phyloP scores from a whole-genome alignment of 2,888 invertebrate genomes.

The Gonocerus acuteangulatus region DNA sequence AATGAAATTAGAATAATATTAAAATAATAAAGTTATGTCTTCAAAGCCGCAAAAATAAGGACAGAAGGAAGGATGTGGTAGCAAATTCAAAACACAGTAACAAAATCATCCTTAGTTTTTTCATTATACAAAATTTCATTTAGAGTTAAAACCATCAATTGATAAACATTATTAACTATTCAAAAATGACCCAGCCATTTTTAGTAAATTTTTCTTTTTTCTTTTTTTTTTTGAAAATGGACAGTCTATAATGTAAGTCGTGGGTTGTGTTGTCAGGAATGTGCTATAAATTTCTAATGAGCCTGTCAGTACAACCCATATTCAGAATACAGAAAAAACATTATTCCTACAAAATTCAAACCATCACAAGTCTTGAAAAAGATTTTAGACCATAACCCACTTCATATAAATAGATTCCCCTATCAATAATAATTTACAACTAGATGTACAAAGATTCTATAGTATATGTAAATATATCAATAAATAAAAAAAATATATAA shows the following conservation, averaged over 20 bases:
- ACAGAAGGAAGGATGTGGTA: constrained; percentile 6
- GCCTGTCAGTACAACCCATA: constrained; percentile 20
- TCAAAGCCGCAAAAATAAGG: too few species aligned
- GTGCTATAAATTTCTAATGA: background rate
- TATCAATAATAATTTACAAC: constrained; percentile 21
- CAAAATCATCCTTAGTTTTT: constrained; percentile 20
- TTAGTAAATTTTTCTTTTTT: too few species aligned
- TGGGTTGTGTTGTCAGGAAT: constrained; percentile 20
- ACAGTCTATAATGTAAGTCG: constrained; percentile 2
- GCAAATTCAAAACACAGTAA: constrained; percentile 18
- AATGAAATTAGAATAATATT: too few species aligned
- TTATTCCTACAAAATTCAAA: constrained; percentile 11
- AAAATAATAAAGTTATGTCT: too few species aligned
- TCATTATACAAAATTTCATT: constrained; percentile 25
- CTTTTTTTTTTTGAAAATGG: background rate
- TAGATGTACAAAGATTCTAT: constrained; percentile 14
- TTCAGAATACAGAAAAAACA: background rate
- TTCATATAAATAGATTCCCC: background rate
- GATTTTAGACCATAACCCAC: constrained; percentile 17
- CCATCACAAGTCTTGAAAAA: constrained; percentile 7
- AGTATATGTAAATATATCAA: background rate
- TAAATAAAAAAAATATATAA: background rate
- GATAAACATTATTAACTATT: constrained; percentile 8
- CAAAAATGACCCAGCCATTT: constrained; percentile 14
- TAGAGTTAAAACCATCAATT: constrained; percentile 20